Percentiles rank a stretch among this genome's conserved stretches.
These are phyloP conservation scores for Cydia pomonella DNA, from an alignment of 1,140 invertebrate species.

Conservation along the genomic window DNA sequence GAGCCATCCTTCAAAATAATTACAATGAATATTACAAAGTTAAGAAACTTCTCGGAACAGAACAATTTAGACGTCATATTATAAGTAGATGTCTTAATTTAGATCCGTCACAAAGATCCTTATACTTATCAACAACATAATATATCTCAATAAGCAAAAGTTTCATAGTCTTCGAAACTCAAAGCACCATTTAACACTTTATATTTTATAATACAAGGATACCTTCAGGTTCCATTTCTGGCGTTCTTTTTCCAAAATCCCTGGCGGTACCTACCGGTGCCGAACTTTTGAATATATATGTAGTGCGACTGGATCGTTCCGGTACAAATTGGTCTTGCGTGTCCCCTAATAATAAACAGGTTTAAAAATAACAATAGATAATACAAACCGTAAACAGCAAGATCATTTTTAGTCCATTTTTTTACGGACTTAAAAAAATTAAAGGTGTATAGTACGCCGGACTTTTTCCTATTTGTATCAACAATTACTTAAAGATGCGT, in stretches of 20 bases:
- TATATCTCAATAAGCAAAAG: neutral
- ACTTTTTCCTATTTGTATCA: too few relatives aligned
- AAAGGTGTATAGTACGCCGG: too few relatives aligned
- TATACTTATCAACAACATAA: neutral
- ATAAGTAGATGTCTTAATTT: neutral
- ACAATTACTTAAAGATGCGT: too few relatives aligned
- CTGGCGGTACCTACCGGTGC: constrained; percentile 65
- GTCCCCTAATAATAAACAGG: constrained; percentile 1
- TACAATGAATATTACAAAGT: neutral
- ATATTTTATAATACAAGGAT: constrained; percentile 40
- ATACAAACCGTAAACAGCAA: neutral
- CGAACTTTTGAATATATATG: constrained; percentile 31
- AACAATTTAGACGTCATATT: too few relatives aligned
- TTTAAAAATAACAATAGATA: neutral
- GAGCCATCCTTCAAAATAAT: too few relatives aligned
- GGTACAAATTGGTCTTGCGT: neutral
- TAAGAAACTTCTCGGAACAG: neutral
- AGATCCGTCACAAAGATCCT: constrained; percentile 4
- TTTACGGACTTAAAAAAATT: too few relatives aligned
- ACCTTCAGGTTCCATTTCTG: constrained; percentile 69
- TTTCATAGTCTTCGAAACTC: neutral
- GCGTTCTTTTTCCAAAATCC: constrained; percentile 72
- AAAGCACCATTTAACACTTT: constrained; percentile 4
- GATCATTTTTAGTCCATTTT: too few relatives aligned
- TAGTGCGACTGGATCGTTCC: neutral